Evolutionary conservation across 2,113 vertebrate genomes (phyloP), one percentile per base, ranked within the genome.

Genomic region (Oreochromis aureus): DNA sequence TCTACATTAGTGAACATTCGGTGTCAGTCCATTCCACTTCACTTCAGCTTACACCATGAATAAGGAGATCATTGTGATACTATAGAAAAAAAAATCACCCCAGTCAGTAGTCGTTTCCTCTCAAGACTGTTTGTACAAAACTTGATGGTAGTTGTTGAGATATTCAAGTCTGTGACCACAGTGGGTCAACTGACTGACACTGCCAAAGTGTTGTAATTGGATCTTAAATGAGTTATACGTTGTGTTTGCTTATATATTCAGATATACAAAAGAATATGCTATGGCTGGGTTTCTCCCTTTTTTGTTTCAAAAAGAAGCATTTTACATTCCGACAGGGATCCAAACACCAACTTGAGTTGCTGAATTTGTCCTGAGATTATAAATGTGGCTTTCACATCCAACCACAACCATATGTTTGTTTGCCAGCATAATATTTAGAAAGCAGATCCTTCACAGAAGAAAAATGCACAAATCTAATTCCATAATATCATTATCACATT

Each of bases 401-500:
- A 90, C 87, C 91, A 83, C 91, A 94, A 95, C 81, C 87, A 89
- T 82, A 88, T 80, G 88, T 84, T 93, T 91, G 87, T 93, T 93
- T 89, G 86, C 89, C 89, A 94, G 87, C 55, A 85, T 86, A 87
- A 91, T 89, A 90, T 94, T 93, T 83, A 83, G 86, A 89, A 66
- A 89, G 82, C 51, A 46, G 48, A 85, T 76, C 27, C 55, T 88
- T 86, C 78, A 54, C 19, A 69, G 63, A 54, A 39, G 83, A 66
- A 81, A 90, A 63, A 59, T 16, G 53, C 48, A 79, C 48, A 55
- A 36, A 89, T 88, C 51, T 83, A 89, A 90, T 88, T 80, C 69
- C 53, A 80, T 93, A 90, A 89, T 81, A 80, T 87, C 56, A 92
- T 95, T 94, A 94, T 93, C 89, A 92, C 93, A 87, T 93, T 92